phyloP scores from a whole-genome alignment of 2,888 invertebrate species.

The Omphaloscelis lunosa region DNA sequence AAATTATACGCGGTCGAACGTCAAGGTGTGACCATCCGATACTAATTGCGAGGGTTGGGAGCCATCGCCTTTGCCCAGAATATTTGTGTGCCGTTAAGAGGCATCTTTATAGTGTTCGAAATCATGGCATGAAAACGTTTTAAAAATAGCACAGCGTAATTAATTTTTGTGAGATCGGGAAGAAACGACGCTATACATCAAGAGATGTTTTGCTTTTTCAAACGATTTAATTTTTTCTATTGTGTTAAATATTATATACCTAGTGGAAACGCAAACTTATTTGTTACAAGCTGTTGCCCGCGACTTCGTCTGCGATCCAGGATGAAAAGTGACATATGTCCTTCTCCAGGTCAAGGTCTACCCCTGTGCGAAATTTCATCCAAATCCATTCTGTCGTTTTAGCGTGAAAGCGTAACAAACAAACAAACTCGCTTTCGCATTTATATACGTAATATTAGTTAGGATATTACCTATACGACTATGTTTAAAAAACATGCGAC shows the following conservation, averaged over 20 bases:
- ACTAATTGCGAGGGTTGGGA: slow-evolving; percentile 88
- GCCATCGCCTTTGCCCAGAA: slow-evolving; percentile 76
- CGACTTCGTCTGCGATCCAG: too few species aligned
- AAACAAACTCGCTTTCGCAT: too few species aligned
- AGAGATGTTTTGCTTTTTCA: slow-evolving; percentile 48
- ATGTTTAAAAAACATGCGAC: slow-evolving; percentile 11
- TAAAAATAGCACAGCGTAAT: slow-evolving; percentile 76
- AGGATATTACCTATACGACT: not conserved
- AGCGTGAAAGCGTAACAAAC: too few species aligned
- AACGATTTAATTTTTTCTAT: slow-evolving; percentile 42
- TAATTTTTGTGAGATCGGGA: slow-evolving; percentile 64
- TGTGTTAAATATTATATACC: slow-evolving; percentile 28
- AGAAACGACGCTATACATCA: slow-evolving; percentile 51
- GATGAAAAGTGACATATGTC: too few species aligned
- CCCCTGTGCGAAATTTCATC: too few species aligned
- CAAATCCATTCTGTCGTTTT: too few species aligned
- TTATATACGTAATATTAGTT: too few species aligned
- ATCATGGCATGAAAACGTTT: slow-evolving; percentile 81
- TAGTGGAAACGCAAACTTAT: slow-evolving; percentile 8
- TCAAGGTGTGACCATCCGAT: slow-evolving; percentile 90
- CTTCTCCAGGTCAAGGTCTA: too few species aligned
- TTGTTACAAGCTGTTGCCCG: not conserved
- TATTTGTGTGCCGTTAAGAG: slow-evolving; percentile 85
- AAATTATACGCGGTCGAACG: slow-evolving; percentile 88
- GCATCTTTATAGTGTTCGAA: slow-evolving; percentile 82